Percentiles rank a stretch among this genome's conserved stretches.
These are phyloP conservation scores for Erythrocercus mccallii DNA, from an alignment of 2,113 vertebrate species.

Conservation along the genomic window DNA sequence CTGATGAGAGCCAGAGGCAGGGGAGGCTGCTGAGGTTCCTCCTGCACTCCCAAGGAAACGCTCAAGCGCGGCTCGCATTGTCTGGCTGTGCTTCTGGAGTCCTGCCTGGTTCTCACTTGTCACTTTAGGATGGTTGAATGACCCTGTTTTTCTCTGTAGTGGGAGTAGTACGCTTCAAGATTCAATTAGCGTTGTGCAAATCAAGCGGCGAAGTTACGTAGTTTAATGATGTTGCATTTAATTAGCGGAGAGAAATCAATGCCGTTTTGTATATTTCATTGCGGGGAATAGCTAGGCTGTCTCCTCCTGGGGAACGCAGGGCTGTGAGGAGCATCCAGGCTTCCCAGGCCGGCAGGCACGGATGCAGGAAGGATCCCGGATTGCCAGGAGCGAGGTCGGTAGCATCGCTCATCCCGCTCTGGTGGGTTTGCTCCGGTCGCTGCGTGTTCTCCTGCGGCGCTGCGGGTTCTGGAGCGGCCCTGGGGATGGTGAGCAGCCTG, in stretches of 20 bases:
- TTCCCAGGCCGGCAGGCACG: background rate
- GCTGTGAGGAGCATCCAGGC: background rate
- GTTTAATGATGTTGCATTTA: conserved; percentile 50
- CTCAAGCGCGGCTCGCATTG: background rate
- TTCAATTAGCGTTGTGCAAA: conserved; percentile 28
- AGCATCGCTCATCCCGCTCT: background rate
- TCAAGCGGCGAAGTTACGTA: conserved; percentile 27
- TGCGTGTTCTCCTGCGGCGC: background rate
- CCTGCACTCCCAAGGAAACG: background rate
- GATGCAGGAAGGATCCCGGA: background rate
- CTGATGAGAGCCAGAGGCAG: background rate
- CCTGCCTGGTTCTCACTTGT: conserved; percentile 35
- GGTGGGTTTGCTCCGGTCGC: background rate
- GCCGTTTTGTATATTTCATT: background rate
- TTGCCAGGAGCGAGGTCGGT: background rate
- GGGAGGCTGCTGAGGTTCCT: background rate
- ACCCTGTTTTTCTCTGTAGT: background rate
- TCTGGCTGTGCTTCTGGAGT: conserved; percentile 46
- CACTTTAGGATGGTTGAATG: background rate
- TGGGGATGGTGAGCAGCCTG: background rate
- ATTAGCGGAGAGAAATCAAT: conserved; percentile 41
- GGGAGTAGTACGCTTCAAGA: conserved; percentile 29
- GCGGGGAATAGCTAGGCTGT: background rate
- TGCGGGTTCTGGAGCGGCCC: background rate
- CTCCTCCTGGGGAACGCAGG: background rate